Evolutionary conservation across 2,888 invertebrate genomes (phyloP).

Genomic region (Cryptocheilus praepositus): DNA sequence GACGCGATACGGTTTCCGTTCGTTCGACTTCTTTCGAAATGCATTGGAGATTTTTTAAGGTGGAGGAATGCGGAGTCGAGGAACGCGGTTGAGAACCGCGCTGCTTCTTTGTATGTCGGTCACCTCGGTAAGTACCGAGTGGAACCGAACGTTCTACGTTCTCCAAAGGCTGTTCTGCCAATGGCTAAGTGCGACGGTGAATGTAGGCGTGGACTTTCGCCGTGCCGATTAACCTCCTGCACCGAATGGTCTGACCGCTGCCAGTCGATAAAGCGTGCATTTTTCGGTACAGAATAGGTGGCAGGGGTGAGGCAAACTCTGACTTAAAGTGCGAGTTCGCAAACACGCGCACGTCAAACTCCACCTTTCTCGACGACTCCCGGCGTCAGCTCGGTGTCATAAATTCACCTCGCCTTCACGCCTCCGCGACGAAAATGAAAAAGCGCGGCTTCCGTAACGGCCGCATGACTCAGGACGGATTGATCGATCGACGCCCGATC

Average conservation of each 20-base stretch:
- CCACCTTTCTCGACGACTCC: background rate
- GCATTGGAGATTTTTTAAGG: no score
- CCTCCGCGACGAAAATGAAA: no score
- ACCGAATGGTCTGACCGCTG: conserved; percentile 11
- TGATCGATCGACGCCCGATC: no score
- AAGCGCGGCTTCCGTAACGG: no score
- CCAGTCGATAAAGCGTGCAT: conserved; percentile 1
- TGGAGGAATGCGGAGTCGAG: no score
- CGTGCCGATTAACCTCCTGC: conserved; percentile 23
- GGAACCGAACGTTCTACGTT: conserved; percentile 15
- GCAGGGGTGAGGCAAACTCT: no score
- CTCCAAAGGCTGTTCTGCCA: conserved; percentile 27
- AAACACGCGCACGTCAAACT: no score
- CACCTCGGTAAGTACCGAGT: conserved; percentile 34
- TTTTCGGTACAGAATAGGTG: background rate
- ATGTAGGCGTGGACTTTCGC: conserved; percentile 29
- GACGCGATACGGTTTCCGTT: no score
- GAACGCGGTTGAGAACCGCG: conserved; percentile 29
- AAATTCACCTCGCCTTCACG: no score
- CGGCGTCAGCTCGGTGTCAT: background rate
- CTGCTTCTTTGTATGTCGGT: conserved; percentile 44
- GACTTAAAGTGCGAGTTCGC: no score
- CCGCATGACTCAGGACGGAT: no score
- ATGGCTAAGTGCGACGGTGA: conserved; percentile 27
- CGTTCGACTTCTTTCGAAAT: no score